These are phyloP conservation scores for Microchirus variegatus DNA, from an alignment of 2,797 vertebrate species.

Conservation along the genomic window DNA sequence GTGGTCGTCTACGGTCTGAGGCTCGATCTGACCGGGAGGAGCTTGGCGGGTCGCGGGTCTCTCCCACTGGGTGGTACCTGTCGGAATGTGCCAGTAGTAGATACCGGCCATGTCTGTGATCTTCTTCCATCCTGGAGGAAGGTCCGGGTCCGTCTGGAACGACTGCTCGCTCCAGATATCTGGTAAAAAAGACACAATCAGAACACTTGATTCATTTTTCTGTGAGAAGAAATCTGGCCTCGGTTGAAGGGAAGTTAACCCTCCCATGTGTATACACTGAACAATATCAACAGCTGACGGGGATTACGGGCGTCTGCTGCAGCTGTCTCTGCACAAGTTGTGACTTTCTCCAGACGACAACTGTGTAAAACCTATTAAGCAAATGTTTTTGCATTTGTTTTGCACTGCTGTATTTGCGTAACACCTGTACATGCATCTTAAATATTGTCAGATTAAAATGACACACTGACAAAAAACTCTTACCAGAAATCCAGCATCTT, in stretches of 20 bases:
- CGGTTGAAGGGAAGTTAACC: slow-evolving; percentile 4
- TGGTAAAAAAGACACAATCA: slow-evolving; percentile 48
- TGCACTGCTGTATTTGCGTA: slow-evolving; percentile 3
- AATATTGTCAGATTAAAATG: slow-evolving; percentile 7
- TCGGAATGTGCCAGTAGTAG: slow-evolving; percentile 99
- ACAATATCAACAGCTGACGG: slow-evolving; percentile 37
- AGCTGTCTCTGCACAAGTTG: slow-evolving; percentile 42
- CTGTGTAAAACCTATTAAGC: slow-evolving; percentile 14
- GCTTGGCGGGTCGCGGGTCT: slow-evolving; percentile 81
- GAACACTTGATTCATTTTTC: not conserved
- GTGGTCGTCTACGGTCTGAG: slow-evolving; percentile 38
- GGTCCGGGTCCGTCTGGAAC: slow-evolving; percentile 94
- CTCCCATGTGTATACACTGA: slow-evolving; percentile 1
- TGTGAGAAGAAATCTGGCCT: not conserved
- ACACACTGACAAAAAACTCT: not conserved
- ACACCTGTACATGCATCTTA: not conserved
- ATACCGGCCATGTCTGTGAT: slow-evolving; percentile 93
- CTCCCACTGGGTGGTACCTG: slow-evolving; percentile 97
- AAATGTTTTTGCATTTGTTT: slow-evolving; percentile 3
- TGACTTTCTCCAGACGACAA: slow-evolving; percentile 22
- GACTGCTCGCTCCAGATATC: slow-evolving; percentile 97
- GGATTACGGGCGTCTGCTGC: slow-evolving; percentile 42
- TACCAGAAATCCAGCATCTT: too few relatives aligned
- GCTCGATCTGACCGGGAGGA: slow-evolving; percentile 64
- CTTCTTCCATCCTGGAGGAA: slow-evolving; percentile 98